Evolutionary conservation across 2,113 vertebrate species (phyloP), one percentile per base, ranked within the genome.

Genomic region (Corapipo altera): DNA sequence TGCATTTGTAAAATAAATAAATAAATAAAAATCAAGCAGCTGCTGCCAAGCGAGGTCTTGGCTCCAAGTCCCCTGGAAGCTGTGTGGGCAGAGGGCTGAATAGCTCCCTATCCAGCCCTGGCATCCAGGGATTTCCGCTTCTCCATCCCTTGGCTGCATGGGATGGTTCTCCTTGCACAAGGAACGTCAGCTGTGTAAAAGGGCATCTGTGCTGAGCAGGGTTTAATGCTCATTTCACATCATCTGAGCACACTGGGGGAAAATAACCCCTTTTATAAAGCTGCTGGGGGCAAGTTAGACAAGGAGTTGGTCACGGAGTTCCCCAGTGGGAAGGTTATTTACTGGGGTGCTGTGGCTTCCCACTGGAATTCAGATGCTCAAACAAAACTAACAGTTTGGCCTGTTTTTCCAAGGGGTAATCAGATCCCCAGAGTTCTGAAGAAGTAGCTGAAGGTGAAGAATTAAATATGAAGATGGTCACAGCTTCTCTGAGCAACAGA

Each of bases 1-100:
- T 96, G 75, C 89, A 87, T 73, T 61, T 5, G 77, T 64, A 4
- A 46, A 54, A 65, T 65, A 80, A n/a, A 58, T 14, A 35, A 39
- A 39, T 27, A 8, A 83, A 89, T 7, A 46, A 90, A 95, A 96
- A 84, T 80, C 10, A 43, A 92, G 79, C 93, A 89, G 95, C 80
- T 57, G 76, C 69, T 90, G 97, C 97, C 97, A 97, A 98, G 89
- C 72, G 26, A 89, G 95, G 91, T 49, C 89, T 95, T 97, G 97
- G 97, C 97, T 97, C 80, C 70, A 41, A 85, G 71, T 84, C 95
- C 78, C 77, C 92, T 97, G 94, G 91, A 94, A 97, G 95, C 95
- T 97, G 80, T 95, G 96, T 97, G 97, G 96, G 95, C 61, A 97
- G 96, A 64, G 92, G 93, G 92, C 76, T 97, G 97, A 98, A 98